These are phyloP conservation scores for Mus spicilegus DNA, from an alignment of 2,113 vertebrate genomes.

Conservation along the genomic window DNA sequence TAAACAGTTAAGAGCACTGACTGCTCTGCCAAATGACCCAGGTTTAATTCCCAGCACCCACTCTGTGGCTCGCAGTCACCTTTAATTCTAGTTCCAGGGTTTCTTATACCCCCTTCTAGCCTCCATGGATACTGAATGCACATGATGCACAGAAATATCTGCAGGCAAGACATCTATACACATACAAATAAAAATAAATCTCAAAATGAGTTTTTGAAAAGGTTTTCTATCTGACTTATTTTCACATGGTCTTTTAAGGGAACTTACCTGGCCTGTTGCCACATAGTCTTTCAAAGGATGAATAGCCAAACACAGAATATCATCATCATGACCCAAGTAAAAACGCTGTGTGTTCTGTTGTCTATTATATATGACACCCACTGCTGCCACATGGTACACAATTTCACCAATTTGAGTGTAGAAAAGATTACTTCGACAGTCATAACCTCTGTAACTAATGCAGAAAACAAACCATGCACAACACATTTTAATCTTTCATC, in stretches of 20 bases:
- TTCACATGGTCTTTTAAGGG: not conserved
- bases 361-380: slow-evolving; percentile 97
- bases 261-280: slow-evolving; percentile 97
- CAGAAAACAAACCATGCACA: slow-evolving; percentile 54
- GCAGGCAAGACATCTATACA: not conserved
- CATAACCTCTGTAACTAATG: slow-evolving; percentile 96
- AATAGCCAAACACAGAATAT: slow-evolving; percentile 97
- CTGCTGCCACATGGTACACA: slow-evolving; percentile 97
- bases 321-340: slow-evolving; percentile 97
- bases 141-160: not conserved
- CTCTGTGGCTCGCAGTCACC: not conserved
- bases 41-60: not conserved
- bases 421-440: slow-evolving; percentile 98
- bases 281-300: slow-evolving; percentile 98
- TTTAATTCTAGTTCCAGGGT: not conserved
- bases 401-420: slow-evolving; percentile 99
- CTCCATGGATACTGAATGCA: not conserved
- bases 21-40: not conserved
- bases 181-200: slow-evolving; percentile 40
- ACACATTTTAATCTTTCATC: slow-evolving; percentile 41
- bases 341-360: slow-evolving; percentile 98
- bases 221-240: not conserved
- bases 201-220: not conserved
- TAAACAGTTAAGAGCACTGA: not conserved
- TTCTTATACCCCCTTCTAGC: not conserved